Percentiles rank a stretch among this genome's conserved stretches.
Evolutionary conservation across 2,888 invertebrate genomes (phyloP).

Genomic region (Melitaea athalia): DNA sequence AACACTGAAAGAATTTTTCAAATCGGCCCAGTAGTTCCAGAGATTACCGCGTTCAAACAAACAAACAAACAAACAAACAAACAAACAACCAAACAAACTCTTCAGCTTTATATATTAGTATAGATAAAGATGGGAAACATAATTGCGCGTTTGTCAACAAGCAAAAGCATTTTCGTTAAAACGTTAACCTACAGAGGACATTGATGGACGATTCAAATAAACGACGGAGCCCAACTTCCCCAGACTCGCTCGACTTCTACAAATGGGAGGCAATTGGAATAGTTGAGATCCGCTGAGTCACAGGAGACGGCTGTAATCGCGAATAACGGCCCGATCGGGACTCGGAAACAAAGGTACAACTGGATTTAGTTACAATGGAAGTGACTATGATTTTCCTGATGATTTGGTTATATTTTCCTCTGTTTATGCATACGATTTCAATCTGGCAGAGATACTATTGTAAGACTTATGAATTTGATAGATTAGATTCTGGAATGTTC

Average conservation of each 20-base stretch:
- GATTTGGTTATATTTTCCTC: too few relatives aligned
- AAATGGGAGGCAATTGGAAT: slow-evolving; percentile 35
- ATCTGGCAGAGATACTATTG: too few relatives aligned
- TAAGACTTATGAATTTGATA: too few relatives aligned
- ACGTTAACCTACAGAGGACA: slow-evolving; percentile 10
- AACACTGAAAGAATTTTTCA: too few relatives aligned
- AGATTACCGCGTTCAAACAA: too few relatives aligned
- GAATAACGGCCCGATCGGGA: slow-evolving; percentile 63
- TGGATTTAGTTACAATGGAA: slow-evolving; percentile 36
- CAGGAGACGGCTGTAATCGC: slow-evolving; percentile 55
- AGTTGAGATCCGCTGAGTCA: slow-evolving; percentile 34
- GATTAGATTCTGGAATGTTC: too few relatives aligned
- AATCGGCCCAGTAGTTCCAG: too few relatives aligned
- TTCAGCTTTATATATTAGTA: too few relatives aligned
- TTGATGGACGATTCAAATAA: slow-evolving; percentile 27
- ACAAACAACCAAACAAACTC: too few relatives aligned
- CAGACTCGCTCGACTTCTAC: slow-evolving; percentile 19
- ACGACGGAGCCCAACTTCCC: slow-evolving; percentile 21
- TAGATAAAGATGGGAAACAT: background rate
- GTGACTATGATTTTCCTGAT: slow-evolving; percentile 10
- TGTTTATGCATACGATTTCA: too few relatives aligned
- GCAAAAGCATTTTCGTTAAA: background rate
- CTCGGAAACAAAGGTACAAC: slow-evolving; percentile 51
- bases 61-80: too few relatives aligned
- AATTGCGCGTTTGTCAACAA: background rate